Evolutionary conservation across 2,888 invertebrate species (phyloP).

Genomic region (Ochropacha duplaris): DNA sequence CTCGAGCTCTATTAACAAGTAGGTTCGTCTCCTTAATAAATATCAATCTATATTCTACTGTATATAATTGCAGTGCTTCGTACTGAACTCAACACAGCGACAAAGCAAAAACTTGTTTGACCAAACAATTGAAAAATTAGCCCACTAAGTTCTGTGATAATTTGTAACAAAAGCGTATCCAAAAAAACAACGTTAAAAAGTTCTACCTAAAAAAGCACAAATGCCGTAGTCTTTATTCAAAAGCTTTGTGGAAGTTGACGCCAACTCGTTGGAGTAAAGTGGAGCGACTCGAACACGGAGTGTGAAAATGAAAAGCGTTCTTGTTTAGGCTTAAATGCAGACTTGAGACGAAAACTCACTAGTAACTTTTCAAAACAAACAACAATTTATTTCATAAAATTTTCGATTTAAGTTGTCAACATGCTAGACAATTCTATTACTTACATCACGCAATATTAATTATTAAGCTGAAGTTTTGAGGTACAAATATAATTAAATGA

Average conservation of each 20-base stretch:
- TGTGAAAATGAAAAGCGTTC: conserved; percentile 58
- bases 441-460: conserved; percentile 1
- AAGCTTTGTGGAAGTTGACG: conserved; percentile 62
- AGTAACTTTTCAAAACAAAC: conserved; percentile 37
- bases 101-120: conserved; percentile 10
- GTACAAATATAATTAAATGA: too few species aligned
- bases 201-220: conserved; percentile 51
- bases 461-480: not conserved
- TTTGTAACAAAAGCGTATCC: conserved; percentile 33
- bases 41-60: too few species aligned
- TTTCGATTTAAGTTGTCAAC: conserved; percentile 33
- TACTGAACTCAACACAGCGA: conserved; percentile 9
- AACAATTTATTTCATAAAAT: conserved; percentile 26
- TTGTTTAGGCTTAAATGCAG: conserved; percentile 50
- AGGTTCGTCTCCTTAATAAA: too few species aligned
- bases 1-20: too few species aligned
- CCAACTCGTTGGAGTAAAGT: conserved; percentile 33
- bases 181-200: conserved; percentile 43
- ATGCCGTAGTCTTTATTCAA: conserved; percentile 57
- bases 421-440: conserved; percentile 5
- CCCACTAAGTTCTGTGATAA: conserved; percentile 24
- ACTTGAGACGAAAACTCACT: conserved; percentile 35
- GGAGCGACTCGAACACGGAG: conserved; percentile 36
- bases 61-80: not conserved
- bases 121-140: conserved; percentile 25